These are phyloP conservation scores for Dynastes tityus DNA, from an alignment of 2,888 invertebrate genomes.

Conservation along the genomic window DNA sequence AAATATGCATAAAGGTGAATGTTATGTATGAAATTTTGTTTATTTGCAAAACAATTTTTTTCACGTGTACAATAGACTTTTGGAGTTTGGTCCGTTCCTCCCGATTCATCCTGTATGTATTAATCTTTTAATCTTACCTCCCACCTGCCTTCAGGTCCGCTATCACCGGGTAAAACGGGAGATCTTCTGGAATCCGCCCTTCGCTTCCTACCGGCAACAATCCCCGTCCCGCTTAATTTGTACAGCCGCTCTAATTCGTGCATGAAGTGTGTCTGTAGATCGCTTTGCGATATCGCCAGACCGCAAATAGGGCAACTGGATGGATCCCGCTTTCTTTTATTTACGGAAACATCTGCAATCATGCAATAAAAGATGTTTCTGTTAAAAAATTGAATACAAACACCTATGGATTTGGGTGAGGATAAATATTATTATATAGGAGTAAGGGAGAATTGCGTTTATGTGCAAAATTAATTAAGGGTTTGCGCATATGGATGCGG, in stretches of 20 bases:
- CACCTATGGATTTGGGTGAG: neutral
- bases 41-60: no score
- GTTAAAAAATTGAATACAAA: neutral
- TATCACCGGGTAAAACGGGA: constrained; percentile 69
- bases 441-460: constrained; percentile 8
- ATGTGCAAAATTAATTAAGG: constrained; percentile 56
- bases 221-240: constrained; percentile 73
- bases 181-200: constrained; percentile 66
- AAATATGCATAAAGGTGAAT: no score
- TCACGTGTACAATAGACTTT: no score
- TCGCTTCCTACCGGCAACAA: constrained; percentile 70
- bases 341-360: constrained; percentile 49
- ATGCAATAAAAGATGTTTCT: neutral
- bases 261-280: constrained; percentile 80
- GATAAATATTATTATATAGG: neutral
- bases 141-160: constrained; percentile 77
- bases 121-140: constrained; percentile 70
- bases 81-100: no score
- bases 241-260: constrained; percentile 81
- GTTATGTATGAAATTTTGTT: no score
- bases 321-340: constrained; percentile 68
- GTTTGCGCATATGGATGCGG: constrained; percentile 52
- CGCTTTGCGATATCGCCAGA: constrained; percentile 77
- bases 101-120: neutral
- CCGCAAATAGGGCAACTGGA: constrained; percentile 81